Evolutionary conservation across 2,888 invertebrate genomes (phyloP), one percentile per base, ranked within the genome.

Genomic region (Isoperla grammatica): DNA sequence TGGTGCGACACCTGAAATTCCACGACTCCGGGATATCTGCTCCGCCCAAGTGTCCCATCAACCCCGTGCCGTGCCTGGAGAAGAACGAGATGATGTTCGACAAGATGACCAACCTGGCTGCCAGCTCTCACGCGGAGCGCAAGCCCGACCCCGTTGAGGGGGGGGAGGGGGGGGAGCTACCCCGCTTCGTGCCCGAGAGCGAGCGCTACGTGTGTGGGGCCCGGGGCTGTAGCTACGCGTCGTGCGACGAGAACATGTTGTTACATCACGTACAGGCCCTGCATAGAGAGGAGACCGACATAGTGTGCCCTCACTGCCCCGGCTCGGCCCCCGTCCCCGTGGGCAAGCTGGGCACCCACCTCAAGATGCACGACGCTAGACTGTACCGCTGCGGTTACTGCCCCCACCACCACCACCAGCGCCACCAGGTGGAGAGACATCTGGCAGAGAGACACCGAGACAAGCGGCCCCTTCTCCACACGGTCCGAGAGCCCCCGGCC

Each of bases 81-180:
- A 83, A 84, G 42, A 86, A 85, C 65, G 89, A 90, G 69, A 83
- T 81, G 65, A 88, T 90, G 80, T 91, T 90, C 69, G 90, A 91
- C 71, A 88, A 86, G 71, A 91, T 91, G 91, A 80, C 85, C 0
- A 91, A 91, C 71, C 78, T 90, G 15, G 90, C 91, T 0, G 84
- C 86, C n/a, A 88, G 86, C 65, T 88, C 84, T 15, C 70, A 71
- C 56, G 65, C 59, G 9, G 45, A n/a, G 39, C 29, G 5, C 29
- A 29, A 15, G 29, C n/a, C n/a, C 29, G 35, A 23, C n/a, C 15
- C 49, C 13, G 17, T 19, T 1, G 12, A 3, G 4, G 64, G 67
- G 5, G 70, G 70, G 57, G 71, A 71, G 35, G 65, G 58, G 5
- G 43, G 37, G 13, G 15, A 29, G n/a, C 17, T 63, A 64, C 82